These are phyloP conservation scores for Noctuana brunneofusca DNA, from an alignment of 2,888 invertebrate genomes.

Conservation along the genomic window DNA sequence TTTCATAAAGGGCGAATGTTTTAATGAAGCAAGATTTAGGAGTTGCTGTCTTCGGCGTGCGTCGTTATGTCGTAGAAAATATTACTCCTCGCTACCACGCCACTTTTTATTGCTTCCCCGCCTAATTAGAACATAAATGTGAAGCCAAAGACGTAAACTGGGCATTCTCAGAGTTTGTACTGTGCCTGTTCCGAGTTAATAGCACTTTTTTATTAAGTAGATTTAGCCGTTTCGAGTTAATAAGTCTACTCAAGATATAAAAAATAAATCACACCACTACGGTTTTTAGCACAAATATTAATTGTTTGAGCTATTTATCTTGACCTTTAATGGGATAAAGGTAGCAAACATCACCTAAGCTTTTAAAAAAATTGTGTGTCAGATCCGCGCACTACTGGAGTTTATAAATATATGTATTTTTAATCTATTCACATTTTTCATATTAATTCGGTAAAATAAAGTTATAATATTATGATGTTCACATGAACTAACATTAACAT, in stretches of 20 bases:
- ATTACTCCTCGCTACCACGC: conserved; percentile 31
- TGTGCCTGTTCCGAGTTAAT: conserved; percentile 17
- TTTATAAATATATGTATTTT: too few species aligned
- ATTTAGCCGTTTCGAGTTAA: background rate
- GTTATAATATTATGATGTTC: too few species aligned
- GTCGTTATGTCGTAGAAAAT: conserved; percentile 35
- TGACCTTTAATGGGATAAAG: too few species aligned
- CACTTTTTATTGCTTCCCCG: conserved; percentile 35
- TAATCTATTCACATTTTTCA: too few species aligned
- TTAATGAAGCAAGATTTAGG: conserved; percentile 34
- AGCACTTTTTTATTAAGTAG: background rate
- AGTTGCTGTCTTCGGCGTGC: conserved; percentile 28
- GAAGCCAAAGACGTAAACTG: conserved; percentile 33
- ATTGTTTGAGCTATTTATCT: too few species aligned
- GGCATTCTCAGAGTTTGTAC: conserved; percentile 21
- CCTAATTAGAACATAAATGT: conserved; percentile 36
- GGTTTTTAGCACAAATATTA: too few species aligned
- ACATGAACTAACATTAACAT: too few species aligned
- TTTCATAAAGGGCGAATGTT: conserved; percentile 35
- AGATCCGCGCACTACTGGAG: too few species aligned
- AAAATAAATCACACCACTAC: background rate
- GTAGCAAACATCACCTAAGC: too few species aligned
- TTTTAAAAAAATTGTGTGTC: too few species aligned
- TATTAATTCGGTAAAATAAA: too few species aligned
- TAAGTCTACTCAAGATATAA: background rate